These are phyloP conservation scores for Rousettus madagascariensis DNA, from an alignment of 2,797 vertebrate genomes.

Conservation along the genomic window DNA sequence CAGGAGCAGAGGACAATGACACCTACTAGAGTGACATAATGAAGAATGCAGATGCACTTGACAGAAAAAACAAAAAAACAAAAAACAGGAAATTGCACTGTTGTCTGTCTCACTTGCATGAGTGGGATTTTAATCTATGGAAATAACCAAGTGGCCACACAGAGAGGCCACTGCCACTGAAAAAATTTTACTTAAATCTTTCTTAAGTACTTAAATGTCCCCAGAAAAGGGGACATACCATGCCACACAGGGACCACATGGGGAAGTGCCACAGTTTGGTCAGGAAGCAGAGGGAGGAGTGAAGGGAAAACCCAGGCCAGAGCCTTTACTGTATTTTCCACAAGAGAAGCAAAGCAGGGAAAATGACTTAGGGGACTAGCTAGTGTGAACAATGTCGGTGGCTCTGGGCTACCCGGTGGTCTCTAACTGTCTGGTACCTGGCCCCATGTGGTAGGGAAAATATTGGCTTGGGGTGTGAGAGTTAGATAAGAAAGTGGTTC, in stretches of 20 bases:
- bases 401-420: background rate
- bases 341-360: background rate
- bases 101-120: background rate
- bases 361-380: background rate
- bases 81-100: background rate
- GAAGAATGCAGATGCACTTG: background rate
- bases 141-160: background rate
- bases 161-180: background rate
- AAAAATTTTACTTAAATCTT: background rate
- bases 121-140: background rate
- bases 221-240: background rate
- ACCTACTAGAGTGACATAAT: background rate
- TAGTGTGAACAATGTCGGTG: background rate
- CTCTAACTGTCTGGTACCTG: background rate
- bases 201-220: background rate
- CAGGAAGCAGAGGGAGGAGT: background rate
- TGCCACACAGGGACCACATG: fast-evolving
- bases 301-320: background rate
- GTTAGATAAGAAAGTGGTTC: background rate
- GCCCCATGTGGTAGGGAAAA: background rate
- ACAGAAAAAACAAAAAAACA: background rate
- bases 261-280: background rate
- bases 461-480: background rate
- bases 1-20: background rate
- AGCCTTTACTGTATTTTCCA: background rate